Conservation (phyloP, 1,140 invertebrate species). For the Diorhabda carinulata region DNA sequence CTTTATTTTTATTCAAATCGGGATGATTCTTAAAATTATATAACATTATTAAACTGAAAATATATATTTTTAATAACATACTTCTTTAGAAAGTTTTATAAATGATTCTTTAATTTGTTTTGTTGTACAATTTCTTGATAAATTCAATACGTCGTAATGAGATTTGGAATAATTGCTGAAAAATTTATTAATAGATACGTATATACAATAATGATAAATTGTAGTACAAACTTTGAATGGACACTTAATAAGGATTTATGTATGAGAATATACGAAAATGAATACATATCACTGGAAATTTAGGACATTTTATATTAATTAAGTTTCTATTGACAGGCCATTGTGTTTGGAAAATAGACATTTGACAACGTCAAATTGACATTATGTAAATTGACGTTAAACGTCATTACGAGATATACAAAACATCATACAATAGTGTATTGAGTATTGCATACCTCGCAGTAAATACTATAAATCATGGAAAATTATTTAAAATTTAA, state of each 20-base stretch:
- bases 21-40: conserved; percentile 51
- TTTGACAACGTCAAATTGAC: too few relatives aligned
- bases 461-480: too few relatives aligned
- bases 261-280: not conserved
- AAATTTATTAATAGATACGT: not conserved
- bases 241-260: not conserved
- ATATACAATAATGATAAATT: not conserved
- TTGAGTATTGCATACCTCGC: too few relatives aligned
- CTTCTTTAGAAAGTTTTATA: conserved; percentile 50
- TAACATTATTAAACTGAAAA: not conserved
- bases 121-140: conserved; percentile 42
- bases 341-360: too few relatives aligned
- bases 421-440: too few relatives aligned
- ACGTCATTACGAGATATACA: too few relatives aligned
- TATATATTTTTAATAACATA: conserved; percentile 25
- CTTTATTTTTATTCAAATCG: conserved; percentile 47
- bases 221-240: not conserved
- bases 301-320: not conserved
- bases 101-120: conserved; percentile 49
- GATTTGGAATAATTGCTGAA: conserved; percentile 9
- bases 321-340: not conserved
- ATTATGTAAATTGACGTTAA: too few relatives aligned
- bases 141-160: conserved; percentile 49
- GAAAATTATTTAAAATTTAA: too few relatives aligned
- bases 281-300: conserved; percentile 11